phyloP scores from a whole-genome alignment of 2,888 invertebrate genomes.

The Drosophila niveifrons region DNA sequence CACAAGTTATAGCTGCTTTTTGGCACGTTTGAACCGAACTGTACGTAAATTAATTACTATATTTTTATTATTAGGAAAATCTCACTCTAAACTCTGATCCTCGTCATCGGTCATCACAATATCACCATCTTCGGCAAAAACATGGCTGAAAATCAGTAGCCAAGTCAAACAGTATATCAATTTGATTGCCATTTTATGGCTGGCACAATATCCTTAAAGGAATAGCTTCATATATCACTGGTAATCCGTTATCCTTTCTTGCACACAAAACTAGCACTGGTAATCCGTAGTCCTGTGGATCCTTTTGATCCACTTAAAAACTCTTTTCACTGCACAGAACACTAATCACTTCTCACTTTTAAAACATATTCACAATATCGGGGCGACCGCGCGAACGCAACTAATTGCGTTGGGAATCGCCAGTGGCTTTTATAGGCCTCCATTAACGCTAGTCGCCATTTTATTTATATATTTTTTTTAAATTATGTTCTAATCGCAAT shows the following conservation, averaged over 20 bases:
- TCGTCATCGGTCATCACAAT: constrained; percentile 67
- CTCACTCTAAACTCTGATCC: constrained; percentile 67
- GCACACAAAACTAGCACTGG: constrained; percentile 23
- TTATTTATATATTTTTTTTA: constrained; percentile 20
- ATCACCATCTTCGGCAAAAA: constrained; percentile 62
- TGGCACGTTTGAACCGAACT: no score
- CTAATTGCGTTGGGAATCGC: constrained; percentile 37
- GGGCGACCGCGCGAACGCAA: constrained; percentile 53
- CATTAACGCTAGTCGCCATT: constrained; percentile 47
- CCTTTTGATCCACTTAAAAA: constrained; percentile 24
- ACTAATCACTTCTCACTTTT: constrained; percentile 31
- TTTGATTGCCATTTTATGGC: constrained; percentile 52
- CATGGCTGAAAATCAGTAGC: constrained; percentile 42
- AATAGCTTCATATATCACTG: constrained; percentile 42
- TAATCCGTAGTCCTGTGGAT: constrained; percentile 40
- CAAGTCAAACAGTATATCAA: constrained; percentile 37
- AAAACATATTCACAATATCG: constrained; percentile 29
- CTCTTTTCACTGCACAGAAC: constrained; percentile 6
- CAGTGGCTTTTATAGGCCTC: constrained; percentile 63
- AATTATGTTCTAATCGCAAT: constrained; percentile 27
- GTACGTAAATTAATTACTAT: no score
- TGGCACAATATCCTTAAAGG: constrained; percentile 14
- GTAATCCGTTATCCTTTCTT: constrained; percentile 41
- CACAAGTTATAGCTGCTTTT: no score
- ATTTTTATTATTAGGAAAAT: not conserved